Base-by-base conservation (phyloP, 1,140 invertebrate genomes). In the Microplitis demolitor region DNA sequence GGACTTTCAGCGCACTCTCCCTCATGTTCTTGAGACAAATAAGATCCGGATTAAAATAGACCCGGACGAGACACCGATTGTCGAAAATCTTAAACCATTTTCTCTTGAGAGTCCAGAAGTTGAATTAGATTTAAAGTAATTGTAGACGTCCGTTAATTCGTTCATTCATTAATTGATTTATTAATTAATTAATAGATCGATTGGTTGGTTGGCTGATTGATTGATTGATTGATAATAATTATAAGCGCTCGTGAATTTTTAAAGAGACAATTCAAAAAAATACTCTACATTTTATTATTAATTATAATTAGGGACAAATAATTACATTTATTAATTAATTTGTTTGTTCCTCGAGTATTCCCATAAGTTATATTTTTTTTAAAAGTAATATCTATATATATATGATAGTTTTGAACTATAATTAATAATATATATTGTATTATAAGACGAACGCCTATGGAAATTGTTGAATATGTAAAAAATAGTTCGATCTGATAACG, bases 11-110 rank as follows among this genome's bases (percentile, higher is more conserved):
- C 81, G 83, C 73, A 84, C 83, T 60, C 84, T 89, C 50, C 88
- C 84, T 9, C 81, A 84, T 11, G 82, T 83, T 3, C 83, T 88
- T 69, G 89, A 90, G 72, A 87, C 88, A 0, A 91, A 92, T 79
- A 92, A 90, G 82, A 90, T 90, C 53, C 84, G 91, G 53, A 93
- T 92, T 74, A 87, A 89, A 68, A 91, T 92, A 13, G 91, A 92
- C 82, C 91, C 91, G 73, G 85, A 91, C 70, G 88, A 91, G 45
- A 93, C 91, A 1, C 91, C 92, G 0, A 86, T 92, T n/a, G 91
- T 92, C 0, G 91, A 93, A 78, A 90, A 91, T 71, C 89, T 90
- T 63, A 89, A 88, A 77, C 87, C 88, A n/a, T 90, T 91, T 73
- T 83, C 84, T 34, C 72, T 90, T n/a, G 89, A 90, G 8, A 88